These are phyloP conservation scores for Spisula subtruncata DNA, from an alignment of 2,888 invertebrate species.

Conservation along the genomic window DNA sequence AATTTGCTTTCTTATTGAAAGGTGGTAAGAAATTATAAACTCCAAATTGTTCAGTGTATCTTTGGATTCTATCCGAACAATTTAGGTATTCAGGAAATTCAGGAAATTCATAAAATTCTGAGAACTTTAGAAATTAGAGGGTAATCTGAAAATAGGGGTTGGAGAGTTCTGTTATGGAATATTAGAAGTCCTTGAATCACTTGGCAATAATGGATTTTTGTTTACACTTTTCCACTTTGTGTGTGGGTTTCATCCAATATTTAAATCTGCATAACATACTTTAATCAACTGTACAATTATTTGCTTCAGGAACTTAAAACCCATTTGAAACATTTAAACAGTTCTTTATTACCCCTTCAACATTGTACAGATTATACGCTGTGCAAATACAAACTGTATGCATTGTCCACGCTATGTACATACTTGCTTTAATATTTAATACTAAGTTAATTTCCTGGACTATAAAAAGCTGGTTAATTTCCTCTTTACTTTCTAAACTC, in stretches of 20 bases:
- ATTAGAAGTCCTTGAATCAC: no score
- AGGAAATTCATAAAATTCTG: no score
- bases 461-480: constrained; percentile 6
- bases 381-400: neutral
- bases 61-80: no score
- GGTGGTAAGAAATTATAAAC: neutral
- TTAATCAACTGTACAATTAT: neutral
- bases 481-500: neutral
- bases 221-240: no score
- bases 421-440: constrained; percentile 5
- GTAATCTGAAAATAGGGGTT: no score
- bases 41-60: neutral
- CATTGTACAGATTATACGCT: neutral
- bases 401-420: neutral
- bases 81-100: no score
- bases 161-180: no score
- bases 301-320: neutral
- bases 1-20: constrained; percentile 4
- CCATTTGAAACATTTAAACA: neutral
- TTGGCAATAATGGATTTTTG: no score
- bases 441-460: neutral
- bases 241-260: no score
- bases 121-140: no score
- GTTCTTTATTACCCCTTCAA: neutral
- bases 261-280: no score